A percentile compares a stretch with the other conserved stretches of the same genome.
phyloP scores from a whole-genome alignment of 2,888 invertebrate genomes.

The Leucozona laternaria region DNA sequence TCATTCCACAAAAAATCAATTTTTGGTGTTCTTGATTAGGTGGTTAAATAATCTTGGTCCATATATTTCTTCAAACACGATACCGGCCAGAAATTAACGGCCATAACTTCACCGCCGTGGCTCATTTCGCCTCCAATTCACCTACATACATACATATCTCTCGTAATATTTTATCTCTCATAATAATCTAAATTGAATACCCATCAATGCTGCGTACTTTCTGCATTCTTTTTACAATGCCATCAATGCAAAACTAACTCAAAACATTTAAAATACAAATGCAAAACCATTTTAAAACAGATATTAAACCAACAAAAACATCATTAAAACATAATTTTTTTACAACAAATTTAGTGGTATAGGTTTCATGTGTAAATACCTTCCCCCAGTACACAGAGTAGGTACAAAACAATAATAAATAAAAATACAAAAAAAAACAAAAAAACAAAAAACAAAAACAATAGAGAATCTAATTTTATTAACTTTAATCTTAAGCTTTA shows the following conservation, averaged over 20 bases:
- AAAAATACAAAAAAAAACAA: not conserved
- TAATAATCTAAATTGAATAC: not conserved
- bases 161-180: too few relatives aligned
- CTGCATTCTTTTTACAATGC: constrained; percentile 49
- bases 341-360: constrained; percentile 54
- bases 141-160: too few relatives aligned
- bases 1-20: too few relatives aligned
- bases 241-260: constrained; percentile 61
- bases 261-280: constrained; percentile 24
- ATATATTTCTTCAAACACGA: too few relatives aligned
- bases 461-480: constrained; percentile 35
- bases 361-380: constrained; percentile 74
- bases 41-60: too few relatives aligned
- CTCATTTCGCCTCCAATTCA: too few relatives aligned
- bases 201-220: not conserved
- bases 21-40: too few relatives aligned
- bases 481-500: constrained; percentile 47
- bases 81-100: too few relatives aligned
- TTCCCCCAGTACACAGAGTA: constrained; percentile 61
- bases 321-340: constrained; percentile 25
- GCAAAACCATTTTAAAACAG: constrained; percentile 31
- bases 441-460: too few relatives aligned
- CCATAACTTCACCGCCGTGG: too few relatives aligned
- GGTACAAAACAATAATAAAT: constrained; percentile 57
- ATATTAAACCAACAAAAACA: constrained; percentile 33